Percentiles rank a stretch among this genome's conserved stretches.
phyloP scores from a whole-genome alignment of 1,140 invertebrate genomes.

The Sitodiplosis mosellana region DNA sequence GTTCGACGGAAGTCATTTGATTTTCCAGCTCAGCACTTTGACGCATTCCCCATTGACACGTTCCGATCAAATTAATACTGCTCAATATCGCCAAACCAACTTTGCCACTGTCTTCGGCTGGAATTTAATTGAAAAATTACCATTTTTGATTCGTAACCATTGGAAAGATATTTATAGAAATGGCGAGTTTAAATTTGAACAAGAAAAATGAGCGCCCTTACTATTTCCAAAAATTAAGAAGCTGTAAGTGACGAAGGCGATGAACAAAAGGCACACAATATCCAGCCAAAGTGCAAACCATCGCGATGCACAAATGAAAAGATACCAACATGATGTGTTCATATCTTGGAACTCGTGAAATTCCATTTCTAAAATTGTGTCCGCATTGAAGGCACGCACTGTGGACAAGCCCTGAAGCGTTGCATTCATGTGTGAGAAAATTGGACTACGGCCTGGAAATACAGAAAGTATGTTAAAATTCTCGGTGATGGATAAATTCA shows the following conservation, averaged over 20 bases:
- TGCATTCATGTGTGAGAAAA: constrained; percentile 67
- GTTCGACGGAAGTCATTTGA: constrained; percentile 80
- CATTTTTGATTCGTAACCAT: not conserved
- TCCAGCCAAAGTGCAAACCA: constrained; percentile 39
- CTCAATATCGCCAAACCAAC: constrained; percentile 71
- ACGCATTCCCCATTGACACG: constrained; percentile 70
- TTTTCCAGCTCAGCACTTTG: constrained; percentile 72
- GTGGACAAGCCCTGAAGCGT: constrained; percentile 62
- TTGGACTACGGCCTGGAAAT: constrained; percentile 47
- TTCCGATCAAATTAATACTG: constrained; percentile 61
- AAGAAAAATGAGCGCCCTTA: not conserved
- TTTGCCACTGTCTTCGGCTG: constrained; percentile 33
- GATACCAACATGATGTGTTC: constrained; percentile 40
- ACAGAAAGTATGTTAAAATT: not conserved
- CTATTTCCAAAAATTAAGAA: constrained; percentile 22
- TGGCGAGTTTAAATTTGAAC: not conserved
- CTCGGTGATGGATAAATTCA: too few relatives aligned
- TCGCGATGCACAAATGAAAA: constrained; percentile 43
- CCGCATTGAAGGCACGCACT: constrained; percentile 50
- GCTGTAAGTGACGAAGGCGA: constrained; percentile 34
- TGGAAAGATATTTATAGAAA: not conserved
- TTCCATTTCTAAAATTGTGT: constrained; percentile 47
- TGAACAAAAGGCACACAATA: constrained; percentile 49
- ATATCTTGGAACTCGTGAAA: constrained; percentile 51
- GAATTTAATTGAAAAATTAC: not conserved